A percentile compares a stretch with the other conserved stretches of the same genome.
These are phyloP conservation scores for Nothura maculosa DNA, from an alignment of 2,797 vertebrate genomes.

Conservation along the genomic window DNA sequence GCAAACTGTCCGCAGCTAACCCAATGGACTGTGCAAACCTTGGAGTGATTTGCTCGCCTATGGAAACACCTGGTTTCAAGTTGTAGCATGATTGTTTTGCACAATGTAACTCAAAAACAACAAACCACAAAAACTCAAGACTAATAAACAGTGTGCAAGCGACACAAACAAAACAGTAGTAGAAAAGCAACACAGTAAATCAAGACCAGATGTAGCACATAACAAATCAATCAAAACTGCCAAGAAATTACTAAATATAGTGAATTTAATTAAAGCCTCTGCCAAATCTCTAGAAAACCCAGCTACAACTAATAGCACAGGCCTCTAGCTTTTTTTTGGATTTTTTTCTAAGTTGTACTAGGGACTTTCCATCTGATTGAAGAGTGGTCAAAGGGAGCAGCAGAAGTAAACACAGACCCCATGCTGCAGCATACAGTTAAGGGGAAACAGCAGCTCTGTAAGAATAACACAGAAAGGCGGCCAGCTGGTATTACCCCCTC, in stretches of 20 bases:
- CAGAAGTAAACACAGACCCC: not conserved
- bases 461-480: not conserved
- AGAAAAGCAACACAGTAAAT: conserved; percentile 66
- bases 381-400: not conserved
- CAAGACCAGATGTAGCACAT: conserved; percentile 67
- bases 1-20: not conserved
- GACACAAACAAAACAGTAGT: conserved; percentile 63
- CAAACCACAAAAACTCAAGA: conserved; percentile 36
- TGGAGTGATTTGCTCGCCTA: conserved; percentile 19
- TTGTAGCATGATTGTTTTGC: conserved; percentile 11
- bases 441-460: not conserved
- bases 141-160: conserved; percentile 25
- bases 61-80: conserved; percentile 46
- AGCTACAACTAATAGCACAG: conserved; percentile 19
- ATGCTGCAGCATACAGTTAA: not conserved
- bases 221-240: conserved; percentile 75
- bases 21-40: not conserved
- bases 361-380: not conserved
- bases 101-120: conserved; percentile 20
- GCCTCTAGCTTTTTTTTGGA: fast-evolving
- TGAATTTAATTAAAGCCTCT: conserved; percentile 75
- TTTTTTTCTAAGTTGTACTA: fast-evolving
- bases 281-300: conserved; percentile 9
- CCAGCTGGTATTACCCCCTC: not conserved
- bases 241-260: conserved; percentile 65